Base-by-base conservation (phyloP, 2,888 invertebrate genomes). In the Eupeodes luniger region DNA sequence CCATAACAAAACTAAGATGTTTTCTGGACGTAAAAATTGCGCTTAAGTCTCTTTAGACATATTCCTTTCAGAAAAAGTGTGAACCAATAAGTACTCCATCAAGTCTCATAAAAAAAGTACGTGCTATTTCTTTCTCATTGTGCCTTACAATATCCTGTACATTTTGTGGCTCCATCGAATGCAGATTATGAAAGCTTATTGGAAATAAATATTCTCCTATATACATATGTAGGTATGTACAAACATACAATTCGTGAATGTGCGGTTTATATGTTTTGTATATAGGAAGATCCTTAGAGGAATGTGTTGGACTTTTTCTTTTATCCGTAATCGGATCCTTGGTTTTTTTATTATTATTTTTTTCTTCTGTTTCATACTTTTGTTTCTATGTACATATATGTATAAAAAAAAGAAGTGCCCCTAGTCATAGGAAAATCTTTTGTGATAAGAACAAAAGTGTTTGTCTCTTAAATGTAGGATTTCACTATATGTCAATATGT, bases 181-280 rank as follows among this genome's bases (percentile, higher is more conserved):
- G 49, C 55, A 64, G 66, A 51, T 85, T 85, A 70, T 76, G 70
- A 76, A 64, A 76, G 55, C 70, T 81, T 55, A 81, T 57, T 70
- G 70, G 66, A 85, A 77, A 49, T 40, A 66, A 57, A 80, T 57
- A 69, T 57, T 40, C n/a, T 76, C n/a, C 64, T 10, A 53, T 19
- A 5, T 40, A 40, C 19, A 40, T 40, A 40, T 40, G 2, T 19
- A 27, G 27, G 27, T 27, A 2, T 3, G 27, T 27, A 27, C 4
- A 40, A 3, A 40, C 40, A 40, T 3, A 27, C 27, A 27, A 19
- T 12, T 27, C 49, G 6, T 53, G 16, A 16, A 64, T 27, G 53
- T 27, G 9, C 6, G 9, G 19, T 16, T 7, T 47, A 69, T 40
- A 34, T 53, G 44, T 74, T 16, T 53, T 72, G 0, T 53, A 16